Base-by-base conservation (phyloP, 2,797 vertebrate species). In the Halcyon smyrnensis region DNA sequence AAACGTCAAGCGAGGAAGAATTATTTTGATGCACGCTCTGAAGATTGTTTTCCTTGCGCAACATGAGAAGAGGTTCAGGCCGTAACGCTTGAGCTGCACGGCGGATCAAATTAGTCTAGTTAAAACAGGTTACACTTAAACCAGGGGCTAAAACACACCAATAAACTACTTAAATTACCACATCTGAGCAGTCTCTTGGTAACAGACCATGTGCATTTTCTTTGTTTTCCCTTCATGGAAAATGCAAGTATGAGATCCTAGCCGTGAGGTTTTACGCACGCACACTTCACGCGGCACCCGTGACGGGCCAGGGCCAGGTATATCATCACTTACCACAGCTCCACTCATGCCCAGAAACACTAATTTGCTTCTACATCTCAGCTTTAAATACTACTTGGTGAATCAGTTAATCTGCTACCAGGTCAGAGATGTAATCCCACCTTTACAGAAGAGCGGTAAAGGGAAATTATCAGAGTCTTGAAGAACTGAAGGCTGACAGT, bases 41-140 rank as follows among this genome's bases (percentile, higher is more conserved):
- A 24, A 75, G 50, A 30, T 17, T 46, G 11, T 36, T 80, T 67
- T 56, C 45, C 85, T 79, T 48, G 36, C 6, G 54, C 82, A 89
- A 78, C 30, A 7, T 1, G 30, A 84, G 64, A 53, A 60, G 84
- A 65, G 53, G 76, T 5, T 92, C 46, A 34, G 76, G 82, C 79
- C 86, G 77, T 17, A 85, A 85, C 5, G 30, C 67, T 85, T 65
- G 1, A 91, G 84, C 63, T 43, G 59, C 90, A n/a, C 39, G 53
- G 62, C 2, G 3, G 65, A 78, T 84, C 63, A 79, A 84, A 93
- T 63, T 20, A 69, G 70, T n/a, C 93, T 59, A 34, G 70, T 95
- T 87, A 63, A 74, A 94, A 82, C 80, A 89, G 65, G 86, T 84
- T 95, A 90, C 2, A 19, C 86, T 87, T 76, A 91, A 84, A 94